Conservation (phyloP, 1,140 invertebrate genomes). For the Drosophila dunni region DNA sequence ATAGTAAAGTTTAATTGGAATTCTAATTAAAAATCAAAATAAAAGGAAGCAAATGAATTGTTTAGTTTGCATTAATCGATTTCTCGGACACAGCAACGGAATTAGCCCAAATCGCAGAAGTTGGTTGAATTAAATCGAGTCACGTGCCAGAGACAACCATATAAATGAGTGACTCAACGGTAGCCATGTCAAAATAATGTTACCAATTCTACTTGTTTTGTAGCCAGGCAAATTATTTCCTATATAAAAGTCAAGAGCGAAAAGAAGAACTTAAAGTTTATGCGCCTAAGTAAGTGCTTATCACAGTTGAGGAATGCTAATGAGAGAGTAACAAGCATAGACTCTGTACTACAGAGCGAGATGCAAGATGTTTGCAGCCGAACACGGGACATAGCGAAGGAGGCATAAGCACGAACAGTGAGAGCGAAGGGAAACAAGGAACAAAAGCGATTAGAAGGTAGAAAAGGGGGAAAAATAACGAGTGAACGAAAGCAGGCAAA, state of each 20-base stretch:
- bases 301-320: constrained; percentile 7
- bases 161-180: constrained; percentile 5
- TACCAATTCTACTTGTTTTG: constrained; percentile 33
- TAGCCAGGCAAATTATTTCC: constrained; percentile 20
- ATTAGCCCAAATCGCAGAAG: constrained; percentile 3
- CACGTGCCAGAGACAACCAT: constrained; percentile 34
- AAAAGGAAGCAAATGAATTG: constrained; percentile 25
- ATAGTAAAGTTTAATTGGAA: constrained; percentile 13
- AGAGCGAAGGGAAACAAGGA: too few species aligned
- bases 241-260: constrained; percentile 1
- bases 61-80: constrained; percentile 19
- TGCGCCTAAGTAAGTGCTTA: constrained; percentile 11
- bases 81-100: constrained; percentile 6
- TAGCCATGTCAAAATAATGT: constrained; percentile 40
- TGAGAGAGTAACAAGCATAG: background rate
- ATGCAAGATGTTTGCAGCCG: too few species aligned
- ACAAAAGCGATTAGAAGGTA: too few species aligned
- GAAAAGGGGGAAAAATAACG: too few species aligned
- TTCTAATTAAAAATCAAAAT: constrained; percentile 19
- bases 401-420: too few species aligned
- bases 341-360: background rate
- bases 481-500: too few species aligned
- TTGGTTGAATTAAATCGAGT: constrained; percentile 30
- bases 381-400: too few species aligned
- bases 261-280: background rate